Evolutionary conservation across 2,797 vertebrate genomes (phyloP), one percentile per base, ranked within the genome.

Genomic region (Mustela erminea): DNA sequence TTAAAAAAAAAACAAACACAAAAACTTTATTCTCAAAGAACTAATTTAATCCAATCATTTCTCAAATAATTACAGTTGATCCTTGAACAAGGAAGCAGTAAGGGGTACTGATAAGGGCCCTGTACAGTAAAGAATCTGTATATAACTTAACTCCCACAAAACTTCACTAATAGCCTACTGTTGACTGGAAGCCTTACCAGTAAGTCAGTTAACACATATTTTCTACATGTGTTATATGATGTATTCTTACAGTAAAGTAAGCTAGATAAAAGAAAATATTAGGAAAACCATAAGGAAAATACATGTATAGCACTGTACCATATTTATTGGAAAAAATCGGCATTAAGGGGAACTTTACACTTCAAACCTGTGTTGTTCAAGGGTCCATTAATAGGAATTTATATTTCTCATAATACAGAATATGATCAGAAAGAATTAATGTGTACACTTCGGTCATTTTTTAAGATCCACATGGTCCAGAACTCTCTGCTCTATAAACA

Each of bases 381-480:
- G 43, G 74, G 27, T 10, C 43, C 15, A 46, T 43, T 46, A 46
- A 60, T 38, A 78, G 64, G 56, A 93, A 74, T 91, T 68, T 91
- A 27, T 41, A 70, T 87, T 88, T 87, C 20, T 90, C 23, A 18
- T 66, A 68, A 90, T 62, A 81, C 18, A 66, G 25, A 92, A 88
- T 43, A 74, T 9, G 20, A 52, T 74, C 83, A 92, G 75, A 58
- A 77, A 43, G 56, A 96, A 92, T 91, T 75, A 88, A 64, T 64
- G 23, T 78, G n/a, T 92, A 78, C 35, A 58, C n/a, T 75, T 13
- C 15, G 70, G 41, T 93, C 14, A 56, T 72, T 75, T 46, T 87
- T 84, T 95, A 68, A 92, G 41, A 43, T 25, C 56, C 64, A 84
- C 32, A 83, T 68, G 21, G 3, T 87, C 46, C 70, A 89, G 35